Percentiles rank a stretch among this genome's conserved stretches.
These are phyloP conservation scores for Cassiopea andromeda DNA, from an alignment of 30 jellyfish, hydroid and myxozoan genomes.

Conservation along the genomic window DNA sequence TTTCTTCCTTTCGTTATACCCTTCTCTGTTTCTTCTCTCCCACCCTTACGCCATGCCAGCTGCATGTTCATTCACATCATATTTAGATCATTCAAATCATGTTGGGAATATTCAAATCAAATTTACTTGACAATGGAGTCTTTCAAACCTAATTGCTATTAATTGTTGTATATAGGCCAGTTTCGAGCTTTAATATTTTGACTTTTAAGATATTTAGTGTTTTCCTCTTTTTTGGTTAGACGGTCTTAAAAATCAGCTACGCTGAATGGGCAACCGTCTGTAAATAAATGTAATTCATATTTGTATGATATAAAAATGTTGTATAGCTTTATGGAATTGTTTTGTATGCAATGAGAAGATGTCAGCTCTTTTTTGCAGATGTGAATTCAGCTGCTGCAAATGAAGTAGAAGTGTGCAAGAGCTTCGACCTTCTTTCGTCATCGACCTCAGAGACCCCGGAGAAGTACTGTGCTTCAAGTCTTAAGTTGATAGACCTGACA, in stretches of 20 bases:
- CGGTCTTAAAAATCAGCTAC: no score
- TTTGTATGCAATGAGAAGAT: not conserved
- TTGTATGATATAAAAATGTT: no score
- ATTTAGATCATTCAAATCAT: not conserved
- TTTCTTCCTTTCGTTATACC: not conserved
- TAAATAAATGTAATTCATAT: no score
- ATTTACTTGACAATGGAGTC: no score
- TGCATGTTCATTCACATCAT: not conserved
- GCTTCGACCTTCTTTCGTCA: not conserved
- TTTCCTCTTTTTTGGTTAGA: no score
- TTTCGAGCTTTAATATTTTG: no score
- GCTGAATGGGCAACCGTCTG: no score
- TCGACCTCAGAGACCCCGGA: constrained; percentile 17
- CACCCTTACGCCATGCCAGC: not conserved
- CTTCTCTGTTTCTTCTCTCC: not conserved
- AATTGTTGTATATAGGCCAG: no score
- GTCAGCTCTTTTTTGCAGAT: not conserved
- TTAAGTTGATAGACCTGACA: constrained; percentile 32
- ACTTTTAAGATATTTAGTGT: no score
- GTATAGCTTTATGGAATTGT: no score
- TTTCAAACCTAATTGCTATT: no score
- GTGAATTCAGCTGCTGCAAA: not conserved
- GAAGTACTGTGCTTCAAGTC: constrained; percentile 10
- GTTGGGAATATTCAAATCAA: no score
- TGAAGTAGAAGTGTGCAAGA: not conserved